Conservation (phyloP, 2,113 vertebrate species). For the Scatophagus argus region DNA sequence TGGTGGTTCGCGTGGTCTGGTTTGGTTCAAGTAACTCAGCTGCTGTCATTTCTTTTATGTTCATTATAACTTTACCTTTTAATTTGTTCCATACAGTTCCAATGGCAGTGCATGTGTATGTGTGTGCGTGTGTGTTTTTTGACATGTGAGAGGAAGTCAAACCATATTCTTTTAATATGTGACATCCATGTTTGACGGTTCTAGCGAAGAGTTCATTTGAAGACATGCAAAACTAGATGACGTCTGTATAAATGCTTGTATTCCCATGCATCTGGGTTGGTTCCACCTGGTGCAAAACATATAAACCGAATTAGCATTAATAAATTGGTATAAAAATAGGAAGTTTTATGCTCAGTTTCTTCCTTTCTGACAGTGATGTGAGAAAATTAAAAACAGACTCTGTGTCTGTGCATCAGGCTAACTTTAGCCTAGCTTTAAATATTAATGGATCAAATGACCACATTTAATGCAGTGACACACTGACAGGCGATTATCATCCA, state of each 20-base stretch:
- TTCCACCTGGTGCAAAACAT: neutral
- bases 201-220: neutral
- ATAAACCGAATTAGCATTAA: neutral
- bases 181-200: neutral
- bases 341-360: too few species aligned
- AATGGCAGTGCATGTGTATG: neutral
- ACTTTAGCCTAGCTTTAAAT: too few species aligned
- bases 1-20: neutral
- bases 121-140: neutral
- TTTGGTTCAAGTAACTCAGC: neutral
- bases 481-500: too few species aligned
- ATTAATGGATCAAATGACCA: neutral
- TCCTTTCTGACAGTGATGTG: too few species aligned
- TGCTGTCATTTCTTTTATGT: neutral
- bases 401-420: neutral
- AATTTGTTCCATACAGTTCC: neutral
- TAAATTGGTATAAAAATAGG: neutral
- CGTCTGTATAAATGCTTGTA: too few species aligned
- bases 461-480: neutral
- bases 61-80: neutral
- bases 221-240: too few species aligned
- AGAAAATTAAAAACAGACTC: too few species aligned
- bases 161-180: constrained; percentile 6
- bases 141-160: neutral
- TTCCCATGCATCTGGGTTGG: too few species aligned